Percentiles rank a stretch among this genome's conserved stretches.
Conservation (phyloP, 2,888 invertebrate genomes). For the Stomorhina lunata region DNA sequence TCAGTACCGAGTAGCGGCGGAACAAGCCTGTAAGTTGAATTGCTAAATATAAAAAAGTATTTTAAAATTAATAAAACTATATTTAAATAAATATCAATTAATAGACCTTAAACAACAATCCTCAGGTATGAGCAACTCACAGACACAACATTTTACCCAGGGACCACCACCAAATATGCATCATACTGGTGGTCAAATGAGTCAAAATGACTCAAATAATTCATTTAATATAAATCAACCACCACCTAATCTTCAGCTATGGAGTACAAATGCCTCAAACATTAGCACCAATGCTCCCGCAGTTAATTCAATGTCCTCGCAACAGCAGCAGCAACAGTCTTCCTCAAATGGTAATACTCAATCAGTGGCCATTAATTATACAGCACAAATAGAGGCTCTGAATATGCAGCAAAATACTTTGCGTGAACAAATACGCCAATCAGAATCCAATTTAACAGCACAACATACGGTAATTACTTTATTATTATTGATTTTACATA, state of each 20-base stretch:
- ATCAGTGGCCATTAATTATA: slow-evolving; percentile 72
- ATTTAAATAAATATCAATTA: too few relatives aligned
- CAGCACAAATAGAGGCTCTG: slow-evolving; percentile 82
- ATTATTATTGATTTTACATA: slow-evolving; percentile 9
- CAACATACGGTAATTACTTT: slow-evolving; percentile 89
- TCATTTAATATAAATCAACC: slow-evolving; percentile 63
- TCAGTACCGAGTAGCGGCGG: slow-evolving; percentile 96
- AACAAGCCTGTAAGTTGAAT: slow-evolving; percentile 90
- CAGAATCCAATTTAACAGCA: slow-evolving; percentile 96
- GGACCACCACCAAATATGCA: slow-evolving; percentile 67
- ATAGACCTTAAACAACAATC: slow-evolving; percentile 82
- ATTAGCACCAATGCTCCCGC: slow-evolving; percentile 43
- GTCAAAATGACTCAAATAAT: slow-evolving; percentile 68
- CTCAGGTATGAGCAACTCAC: slow-evolving; percentile 69
- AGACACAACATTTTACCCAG: slow-evolving; percentile 69
- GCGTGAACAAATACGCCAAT: slow-evolving; percentile 96
- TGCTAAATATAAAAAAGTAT: too few relatives aligned
- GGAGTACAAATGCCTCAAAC: slow-evolving; percentile 65
- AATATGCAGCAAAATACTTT: slow-evolving; percentile 89
- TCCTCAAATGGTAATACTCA: slow-evolving; percentile 44
- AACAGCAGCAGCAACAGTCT: too few relatives aligned
- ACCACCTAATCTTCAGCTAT: slow-evolving; percentile 60
- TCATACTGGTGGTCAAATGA: slow-evolving; percentile 67
- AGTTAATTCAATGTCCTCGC: slow-evolving; percentile 68
- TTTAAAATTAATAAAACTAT: neutral